Evolutionary conservation across 2,888 invertebrate species (phyloP), one percentile per base, ranked within the genome.

Genomic region (Danaus chrysippus): DNA sequence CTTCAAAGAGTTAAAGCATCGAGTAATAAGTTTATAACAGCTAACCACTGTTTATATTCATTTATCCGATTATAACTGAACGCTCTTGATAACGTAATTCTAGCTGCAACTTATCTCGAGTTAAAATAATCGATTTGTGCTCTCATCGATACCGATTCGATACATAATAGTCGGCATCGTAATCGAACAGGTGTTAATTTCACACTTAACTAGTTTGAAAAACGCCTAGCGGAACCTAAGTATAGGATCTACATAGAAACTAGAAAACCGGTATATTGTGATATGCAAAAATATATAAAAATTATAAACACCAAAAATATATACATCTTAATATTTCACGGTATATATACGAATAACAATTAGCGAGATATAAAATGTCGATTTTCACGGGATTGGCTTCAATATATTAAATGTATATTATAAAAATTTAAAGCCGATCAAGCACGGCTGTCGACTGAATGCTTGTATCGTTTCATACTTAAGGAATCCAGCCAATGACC

Each of bases 391-490:
- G 53, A 63, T 58, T 59, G 59, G 67, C 67, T 62, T 54, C 64
- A 64, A 67, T 68, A 65, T 67, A 66, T 64, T 63, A 64, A 66
- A 57, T 63, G 65, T 62, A 66, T 67, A 68, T 71, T 71, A 34
- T 34, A 70, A 70, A 71, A 70, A 61, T 65, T 66, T 70, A 69
- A 71, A 67, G 67, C 65, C 68, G 67, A 75, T 74, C 74, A 67
- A 70, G 64, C 75, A 77, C 76, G 78, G 71, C 69, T 77, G 78
- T 77, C 77, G 74, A 65, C 72, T 72, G 69, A 72, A 73, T 72
- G 71, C 71, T 71, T 71, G 71, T 72, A 76, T 72, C 71, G 70
- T 70, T 71, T 72, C 65, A 71, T 69, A 70, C 70, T 66, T 67
- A 64, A 65, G 70, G 71, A 72, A 73, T 72, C 70, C 75, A 71